phyloP scores from a whole-genome alignment of 1,140 invertebrate genomes.

The Agrypnia vestita region DNA sequence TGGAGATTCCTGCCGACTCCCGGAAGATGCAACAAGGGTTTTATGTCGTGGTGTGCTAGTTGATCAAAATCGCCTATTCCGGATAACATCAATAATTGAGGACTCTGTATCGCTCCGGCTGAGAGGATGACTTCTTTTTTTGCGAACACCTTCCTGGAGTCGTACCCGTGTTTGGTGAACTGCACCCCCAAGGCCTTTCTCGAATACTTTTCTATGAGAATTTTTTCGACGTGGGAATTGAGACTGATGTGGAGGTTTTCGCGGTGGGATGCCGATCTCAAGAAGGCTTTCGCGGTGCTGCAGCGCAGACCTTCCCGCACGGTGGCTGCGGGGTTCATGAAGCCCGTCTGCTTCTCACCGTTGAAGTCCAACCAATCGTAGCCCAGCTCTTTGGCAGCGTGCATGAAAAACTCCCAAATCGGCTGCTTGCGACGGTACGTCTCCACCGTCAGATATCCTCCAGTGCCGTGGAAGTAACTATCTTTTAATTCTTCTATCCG shows the following conservation, averaged over 20 bases:
- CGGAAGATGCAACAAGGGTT: constrained; percentile 74
- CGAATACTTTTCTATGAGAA: constrained; percentile 75
- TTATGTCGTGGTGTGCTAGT: constrained; percentile 76
- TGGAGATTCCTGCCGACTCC: constrained; percentile 88
- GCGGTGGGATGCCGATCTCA: constrained; percentile 80
- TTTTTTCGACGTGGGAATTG: constrained; percentile 77
- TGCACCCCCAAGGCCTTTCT: constrained; percentile 77
- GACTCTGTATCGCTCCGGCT: constrained; percentile 81
- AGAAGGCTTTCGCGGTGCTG: constrained; percentile 87
- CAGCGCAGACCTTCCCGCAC: constrained; percentile 87
- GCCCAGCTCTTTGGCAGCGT: constrained; percentile 81
- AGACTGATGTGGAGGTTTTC: constrained; percentile 83
- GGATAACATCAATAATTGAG: constrained; percentile 88
- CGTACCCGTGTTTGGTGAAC: constrained; percentile 72
- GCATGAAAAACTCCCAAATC: constrained; percentile 78
- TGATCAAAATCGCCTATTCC: constrained; percentile 82
- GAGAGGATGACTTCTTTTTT: constrained; percentile 82
- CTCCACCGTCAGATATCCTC: constrained; percentile 80
- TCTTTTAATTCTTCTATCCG: constrained; percentile 74
- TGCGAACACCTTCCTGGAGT: constrained; percentile 71
- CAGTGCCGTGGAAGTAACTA: constrained; percentile 80
- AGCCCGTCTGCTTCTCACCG: constrained; percentile 82
- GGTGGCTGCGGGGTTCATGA: constrained; percentile 83
- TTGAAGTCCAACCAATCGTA: constrained; percentile 84
- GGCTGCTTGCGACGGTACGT: constrained; percentile 77